Percentiles rank a stretch among this genome's conserved stretches.
phyloP scores from a whole-genome alignment of 2,888 invertebrate genomes.

The Dolichopus griseipennis region DNA sequence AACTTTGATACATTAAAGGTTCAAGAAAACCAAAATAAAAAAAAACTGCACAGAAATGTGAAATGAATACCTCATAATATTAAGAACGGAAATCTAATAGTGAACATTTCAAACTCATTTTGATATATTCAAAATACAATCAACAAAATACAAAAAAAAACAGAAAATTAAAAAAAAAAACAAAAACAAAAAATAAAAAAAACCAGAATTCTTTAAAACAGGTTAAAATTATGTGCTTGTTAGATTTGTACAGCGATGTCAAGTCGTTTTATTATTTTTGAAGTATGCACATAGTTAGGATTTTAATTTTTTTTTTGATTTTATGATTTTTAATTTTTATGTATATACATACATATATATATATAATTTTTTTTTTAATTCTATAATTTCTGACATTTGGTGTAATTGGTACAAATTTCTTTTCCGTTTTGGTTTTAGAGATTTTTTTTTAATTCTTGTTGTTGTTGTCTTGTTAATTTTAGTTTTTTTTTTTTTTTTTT shows the following conservation, averaged over 20 bases:
- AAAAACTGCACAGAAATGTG: too few relatives aligned
- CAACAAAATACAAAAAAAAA: not conserved
- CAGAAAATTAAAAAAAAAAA: not conserved
- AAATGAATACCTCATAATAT: not conserved
- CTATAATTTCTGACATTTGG: conserved; percentile 4
- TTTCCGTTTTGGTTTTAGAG: too few relatives aligned
- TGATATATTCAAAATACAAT: not conserved
- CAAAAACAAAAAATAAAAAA: too few relatives aligned
- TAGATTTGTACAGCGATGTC: not conserved
- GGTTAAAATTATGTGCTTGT: conserved; percentile 6
- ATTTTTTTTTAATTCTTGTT: too few relatives aligned
- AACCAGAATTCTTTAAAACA: not conserved
- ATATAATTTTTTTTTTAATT: not conserved
- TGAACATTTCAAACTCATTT: not conserved
- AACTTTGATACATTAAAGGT: too few relatives aligned
- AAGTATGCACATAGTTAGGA: not conserved
- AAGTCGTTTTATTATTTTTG: not conserved
- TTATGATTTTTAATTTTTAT: too few relatives aligned
- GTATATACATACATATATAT: too few relatives aligned
- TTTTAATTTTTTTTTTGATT: not conserved
- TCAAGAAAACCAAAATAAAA: too few relatives aligned
- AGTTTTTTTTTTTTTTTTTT: too few relatives aligned
- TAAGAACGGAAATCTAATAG: not conserved
- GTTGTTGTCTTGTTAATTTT: not conserved
- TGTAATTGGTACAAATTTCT: conserved; percentile 2